These are phyloP conservation scores for Neogale vison DNA, from an alignment of 2,113 vertebrate genomes.

Conservation along the genomic window DNA sequence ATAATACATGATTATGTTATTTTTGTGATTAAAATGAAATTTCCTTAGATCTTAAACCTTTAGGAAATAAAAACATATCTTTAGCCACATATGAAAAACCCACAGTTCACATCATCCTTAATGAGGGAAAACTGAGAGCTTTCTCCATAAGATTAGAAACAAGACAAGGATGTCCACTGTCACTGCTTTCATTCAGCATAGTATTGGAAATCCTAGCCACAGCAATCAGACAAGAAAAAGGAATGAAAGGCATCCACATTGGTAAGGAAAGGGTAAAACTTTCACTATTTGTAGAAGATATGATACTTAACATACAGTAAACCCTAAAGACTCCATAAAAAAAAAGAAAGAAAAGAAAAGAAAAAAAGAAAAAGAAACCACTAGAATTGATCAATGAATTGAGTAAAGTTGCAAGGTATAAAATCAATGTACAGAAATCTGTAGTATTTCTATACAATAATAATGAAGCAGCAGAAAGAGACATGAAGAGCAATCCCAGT, in stretches of 20 bases:
- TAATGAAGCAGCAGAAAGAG: not conserved
- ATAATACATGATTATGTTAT: conserved; percentile 58
- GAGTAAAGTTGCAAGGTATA: not conserved
- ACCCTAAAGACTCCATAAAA: not conserved
- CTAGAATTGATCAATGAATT: not conserved
- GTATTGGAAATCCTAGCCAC: not conserved
- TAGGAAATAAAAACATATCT: conserved; percentile 49
- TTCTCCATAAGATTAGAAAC: not conserved
- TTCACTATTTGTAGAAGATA: not conserved
- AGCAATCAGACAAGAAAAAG: not conserved
- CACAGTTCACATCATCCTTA: not conserved
- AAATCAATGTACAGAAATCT: not conserved
- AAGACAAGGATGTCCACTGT: not conserved
- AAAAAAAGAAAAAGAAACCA: too few species aligned
- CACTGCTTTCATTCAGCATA: not conserved
- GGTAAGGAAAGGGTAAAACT: not conserved
- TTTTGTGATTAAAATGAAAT: not conserved
- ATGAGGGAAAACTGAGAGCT: not conserved
- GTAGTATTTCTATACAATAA: not conserved
- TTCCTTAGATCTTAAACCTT: conserved; percentile 22
- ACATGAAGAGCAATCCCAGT: not conserved
- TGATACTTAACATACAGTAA: not conserved
- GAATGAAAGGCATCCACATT: not conserved
- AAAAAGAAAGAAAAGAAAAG: not conserved
- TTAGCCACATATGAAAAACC: not conserved